Base-by-base conservation (phyloP, 2,888 invertebrate species). In the Sturmia bella region DNA sequence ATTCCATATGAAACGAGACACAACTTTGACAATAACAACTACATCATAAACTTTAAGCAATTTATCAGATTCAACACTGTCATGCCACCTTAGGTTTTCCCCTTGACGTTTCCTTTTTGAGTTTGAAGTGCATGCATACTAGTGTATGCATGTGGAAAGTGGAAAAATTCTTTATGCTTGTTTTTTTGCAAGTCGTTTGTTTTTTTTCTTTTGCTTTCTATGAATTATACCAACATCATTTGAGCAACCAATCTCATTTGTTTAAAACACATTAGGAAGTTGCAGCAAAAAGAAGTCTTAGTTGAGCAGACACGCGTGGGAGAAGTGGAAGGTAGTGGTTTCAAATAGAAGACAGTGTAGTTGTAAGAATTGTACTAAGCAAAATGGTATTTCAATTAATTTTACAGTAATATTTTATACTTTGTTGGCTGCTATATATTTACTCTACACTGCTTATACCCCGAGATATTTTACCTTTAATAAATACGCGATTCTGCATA, bases 1-100 rank as follows among this genome's bases (percentile, higher is more conserved):
- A 66, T 78, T 77, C 57, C 78, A 78, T 78, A 74, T 78, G 78
- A 77, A 78, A 78, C 82, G 82, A 82, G 82, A 78, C 82, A 82
- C 17, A 52, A 56, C 50, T 24, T 37, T 70, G 78, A 82, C 82
- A 78, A 77, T 74, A 78, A 70, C 82, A 77, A 61, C 81, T 70
- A 66, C 78, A 82, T 73, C 59, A 81, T 81, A 73, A 74, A 77
- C 68, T 74, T 52, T 41, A 52, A 77, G 81, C 81, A 82, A 82
- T 82, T 82, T 78, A 82, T 82, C 78, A 82, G 78, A 57, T 74
- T 43, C 74, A 78, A 66, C 70, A 56, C 50, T 43, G 64, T 59
- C 37, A 32, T 17, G 27, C 52, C 68, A 52, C 19, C 27, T 50
- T 50, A 15, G 24, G 24, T 39, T n/a, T 24, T 21, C 48, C n/a